Evolutionary conservation across 2,797 vertebrate species (phyloP), one percentile per base, ranked within the genome.

Genomic region (Anguilla obscura): DNA sequence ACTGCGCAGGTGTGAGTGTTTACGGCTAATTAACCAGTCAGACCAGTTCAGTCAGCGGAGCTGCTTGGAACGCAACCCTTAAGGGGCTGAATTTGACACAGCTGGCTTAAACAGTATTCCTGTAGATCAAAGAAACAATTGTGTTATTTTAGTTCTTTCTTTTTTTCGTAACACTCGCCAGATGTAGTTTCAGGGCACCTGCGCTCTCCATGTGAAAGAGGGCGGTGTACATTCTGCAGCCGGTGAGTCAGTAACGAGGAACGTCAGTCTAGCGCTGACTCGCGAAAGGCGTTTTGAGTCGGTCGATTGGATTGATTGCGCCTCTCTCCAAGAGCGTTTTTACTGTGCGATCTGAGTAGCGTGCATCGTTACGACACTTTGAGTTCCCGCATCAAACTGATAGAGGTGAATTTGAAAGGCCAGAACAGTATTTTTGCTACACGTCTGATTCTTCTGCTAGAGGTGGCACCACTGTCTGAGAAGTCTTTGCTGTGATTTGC

Each of bases 181-280:
- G 30, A 69, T 33, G 50, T 82, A 82, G 79, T 52, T 50, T 54
- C 63, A 87, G 76, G 88, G 60, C 66, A 82, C 40, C 86, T 87
- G 86, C 27, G 84, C 84, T 88, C 58, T 87, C 66, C 71, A 87
- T 87, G 40, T 58, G 84, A 91, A 74, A 87, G 83, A 83, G 71
- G 69, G 76, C 18, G 36, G 76, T 24, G 16, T 40, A 9, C 5
- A 36, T 74, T 7, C 24, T 18, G 33, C 3, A 80, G 71, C 33
- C 71, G 2, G 27, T 14, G 30, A 74, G 71, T 74, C 36, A 7
- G 76, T 14, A 24, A 24, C 30, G 30, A 80, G 16, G 1, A 36
- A 36, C 69, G 33, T 36, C 27, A 12, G 16, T 45, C 18, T 45
- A 33, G 16, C 76, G 18, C 76, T 40, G 36, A 40, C 33, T 45